Base-by-base conservation (phyloP, 2,888 invertebrate genomes). In the Drosophila phalerata region DNA sequence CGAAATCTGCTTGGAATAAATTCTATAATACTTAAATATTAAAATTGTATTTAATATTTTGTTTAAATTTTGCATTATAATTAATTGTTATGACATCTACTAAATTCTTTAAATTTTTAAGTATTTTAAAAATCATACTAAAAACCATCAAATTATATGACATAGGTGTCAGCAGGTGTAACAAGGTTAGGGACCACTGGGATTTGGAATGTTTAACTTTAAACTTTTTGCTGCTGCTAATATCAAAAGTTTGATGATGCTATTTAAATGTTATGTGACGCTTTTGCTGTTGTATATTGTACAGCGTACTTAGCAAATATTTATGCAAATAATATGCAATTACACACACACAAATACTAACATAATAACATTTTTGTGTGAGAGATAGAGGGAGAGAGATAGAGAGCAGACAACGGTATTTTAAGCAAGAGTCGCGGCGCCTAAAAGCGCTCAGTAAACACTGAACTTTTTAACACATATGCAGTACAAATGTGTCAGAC, bases 251-350 rank as follows among this genome's bases (percentile, higher is more conserved):
- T 81, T 64, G 57, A 55, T 62, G 40, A 65, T 64, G 68, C 70
- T 69, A 64, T 79, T 82, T 58, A 69, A 73, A 69, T 73, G 74
- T 67, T 61, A 51, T 55, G 34, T 40, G 61, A 72, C 45, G 17
- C 45, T 10, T 15, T 19, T 52, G 30, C 56, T 53, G 15, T 57
- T 55, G 15, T 55, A 65, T 69, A 72, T 71, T 63, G 71, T 70
- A 63, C 62, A 69, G 65, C 67, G 65, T 72, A 71, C 70, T 81
- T 58, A 57, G 57, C 66, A 82, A 83, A 87, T 79, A 84, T 81
- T 78, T 77, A 77, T 79, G 84, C 90, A 87, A 83, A 87, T 84
- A 84, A 81, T 86, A 84, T 84, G 73, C 85, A 88, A 79, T 86
- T 81, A 86, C 77, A 80, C 67, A 69, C 69, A 71, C 37, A 69